Percentiles rank a stretch among this genome's conserved stretches.
These are phyloP conservation scores for Lithophane ornitopus DNA, from an alignment of 2,888 invertebrate genomes.

Conservation along the genomic window DNA sequence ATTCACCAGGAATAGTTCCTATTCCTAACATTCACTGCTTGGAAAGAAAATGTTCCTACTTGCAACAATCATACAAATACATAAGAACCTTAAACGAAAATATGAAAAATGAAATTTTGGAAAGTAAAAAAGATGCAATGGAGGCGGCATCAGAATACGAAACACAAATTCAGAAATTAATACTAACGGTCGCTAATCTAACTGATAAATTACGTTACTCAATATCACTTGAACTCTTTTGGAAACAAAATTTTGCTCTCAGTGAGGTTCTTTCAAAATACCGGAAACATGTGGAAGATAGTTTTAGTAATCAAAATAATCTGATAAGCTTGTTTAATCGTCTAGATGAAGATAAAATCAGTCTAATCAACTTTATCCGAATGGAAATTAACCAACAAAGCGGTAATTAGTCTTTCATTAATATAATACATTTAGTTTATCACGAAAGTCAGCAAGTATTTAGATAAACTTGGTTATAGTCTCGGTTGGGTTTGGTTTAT, in stretches of 20 bases:
- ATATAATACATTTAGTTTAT: not conserved
- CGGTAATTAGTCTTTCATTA: slow-evolving; percentile 49
- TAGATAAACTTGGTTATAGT: not conserved
- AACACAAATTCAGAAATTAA: slow-evolving; percentile 83
- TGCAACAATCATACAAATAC: slow-evolving; percentile 85
- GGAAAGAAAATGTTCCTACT: slow-evolving; percentile 85
- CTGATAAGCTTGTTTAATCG: slow-evolving; percentile 66
- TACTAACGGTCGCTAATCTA: slow-evolving; percentile 79
- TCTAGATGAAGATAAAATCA: slow-evolving; percentile 76
- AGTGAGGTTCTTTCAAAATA: slow-evolving; percentile 89
- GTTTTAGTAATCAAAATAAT: slow-evolving; percentile 70
- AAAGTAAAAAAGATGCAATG: slow-evolving; percentile 85
- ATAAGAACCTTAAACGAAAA: slow-evolving; percentile 89
- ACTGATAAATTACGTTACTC: slow-evolving; percentile 87
- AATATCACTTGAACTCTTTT: slow-evolving; percentile 86
- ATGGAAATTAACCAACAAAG: slow-evolving; percentile 54
- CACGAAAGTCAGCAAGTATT: not conserved
- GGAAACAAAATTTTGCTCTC: slow-evolving; percentile 88
- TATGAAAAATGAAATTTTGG: slow-evolving; percentile 87
- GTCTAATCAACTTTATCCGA: slow-evolving; percentile 86
- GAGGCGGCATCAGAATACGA: slow-evolving; percentile 83
- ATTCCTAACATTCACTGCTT: slow-evolving; percentile 71
- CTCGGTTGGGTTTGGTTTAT: too few species aligned
- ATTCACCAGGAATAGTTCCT: slow-evolving; percentile 81
- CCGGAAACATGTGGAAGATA: slow-evolving; percentile 80